Evolutionary conservation across 30 jellyfish, hydroid and myxozoan species (phyloP).

Genomic region (Rhopilema esculentum): DNA sequence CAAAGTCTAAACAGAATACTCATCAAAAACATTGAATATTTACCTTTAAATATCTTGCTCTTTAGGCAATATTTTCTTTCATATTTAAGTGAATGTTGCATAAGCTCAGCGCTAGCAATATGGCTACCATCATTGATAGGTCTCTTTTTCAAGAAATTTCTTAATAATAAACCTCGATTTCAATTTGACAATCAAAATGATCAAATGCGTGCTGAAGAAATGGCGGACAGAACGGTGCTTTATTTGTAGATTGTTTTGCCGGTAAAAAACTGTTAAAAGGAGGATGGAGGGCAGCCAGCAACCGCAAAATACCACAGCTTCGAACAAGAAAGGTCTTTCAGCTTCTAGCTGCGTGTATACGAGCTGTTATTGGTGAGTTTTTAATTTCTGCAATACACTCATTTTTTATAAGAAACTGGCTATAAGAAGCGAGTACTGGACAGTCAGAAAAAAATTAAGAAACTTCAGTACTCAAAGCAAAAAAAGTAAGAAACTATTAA

Average conservation of each 20-base stretch:
- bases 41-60: too few species aligned
- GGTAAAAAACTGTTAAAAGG: not conserved
- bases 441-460: too few species aligned
- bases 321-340: conserved; percentile 47
- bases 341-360: conserved; percentile 83
- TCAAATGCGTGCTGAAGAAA: conserved; percentile 28
- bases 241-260: not conserved
- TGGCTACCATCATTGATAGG: not conserved
- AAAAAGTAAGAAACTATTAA: too few species aligned
- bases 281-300: conserved; percentile 32
- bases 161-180: not conserved
- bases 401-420: too few species aligned
- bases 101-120: too few species aligned
- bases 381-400: not conserved
- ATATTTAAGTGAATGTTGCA: too few species aligned
- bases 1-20: too few species aligned
- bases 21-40: too few species aligned
- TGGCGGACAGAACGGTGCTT: conserved; percentile 19
- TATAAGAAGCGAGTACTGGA: too few species aligned
- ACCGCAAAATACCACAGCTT: conserved; percentile 10
- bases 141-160: not conserved
- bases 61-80: too few species aligned
- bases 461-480: too few species aligned
- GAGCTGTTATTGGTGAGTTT: conserved; percentile 82
- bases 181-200: not conserved